Percentiles rank a stretch among this genome's conserved stretches.
These are phyloP conservation scores for Erebia epiphron DNA, from an alignment of 2,888 invertebrate genomes.

Conservation along the genomic window DNA sequence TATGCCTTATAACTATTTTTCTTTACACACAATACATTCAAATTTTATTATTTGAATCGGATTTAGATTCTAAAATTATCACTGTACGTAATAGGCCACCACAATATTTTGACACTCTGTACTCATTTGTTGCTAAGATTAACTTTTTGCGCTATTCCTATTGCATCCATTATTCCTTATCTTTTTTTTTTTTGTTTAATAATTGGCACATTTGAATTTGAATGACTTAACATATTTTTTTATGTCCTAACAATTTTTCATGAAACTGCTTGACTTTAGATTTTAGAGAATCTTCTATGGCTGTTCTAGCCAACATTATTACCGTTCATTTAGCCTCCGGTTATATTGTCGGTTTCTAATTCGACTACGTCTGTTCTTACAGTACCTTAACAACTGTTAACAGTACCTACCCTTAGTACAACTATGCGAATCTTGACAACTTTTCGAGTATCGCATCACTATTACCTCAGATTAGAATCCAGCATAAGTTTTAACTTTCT, in stretches of 20 bases:
- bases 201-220: neutral
- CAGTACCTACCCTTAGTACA: neutral
- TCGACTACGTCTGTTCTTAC: constrained; percentile 16
- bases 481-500: no score
- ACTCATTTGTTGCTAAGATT: neutral
- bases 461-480: no score
- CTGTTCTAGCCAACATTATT: neutral
- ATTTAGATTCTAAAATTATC: neutral
- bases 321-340: constrained; percentile 5
- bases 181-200: neutral
- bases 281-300: neutral
- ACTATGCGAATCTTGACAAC: no score
- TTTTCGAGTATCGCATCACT: no score
- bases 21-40: neutral
- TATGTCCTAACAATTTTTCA: neutral
- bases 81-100: neutral
- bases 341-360: constrained; percentile 8
- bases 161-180: neutral
- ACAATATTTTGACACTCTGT: neutral
- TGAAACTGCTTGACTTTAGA: neutral
- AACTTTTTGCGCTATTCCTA: no score
- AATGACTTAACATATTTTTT: neutral
- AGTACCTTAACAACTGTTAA: no score
- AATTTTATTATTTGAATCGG: neutral
- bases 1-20: no score